A percentile compares a stretch with the other conserved stretches of the same genome.
phyloP scores from a whole-genome alignment of 1,140 invertebrate species.

The Limonius californicus region DNA sequence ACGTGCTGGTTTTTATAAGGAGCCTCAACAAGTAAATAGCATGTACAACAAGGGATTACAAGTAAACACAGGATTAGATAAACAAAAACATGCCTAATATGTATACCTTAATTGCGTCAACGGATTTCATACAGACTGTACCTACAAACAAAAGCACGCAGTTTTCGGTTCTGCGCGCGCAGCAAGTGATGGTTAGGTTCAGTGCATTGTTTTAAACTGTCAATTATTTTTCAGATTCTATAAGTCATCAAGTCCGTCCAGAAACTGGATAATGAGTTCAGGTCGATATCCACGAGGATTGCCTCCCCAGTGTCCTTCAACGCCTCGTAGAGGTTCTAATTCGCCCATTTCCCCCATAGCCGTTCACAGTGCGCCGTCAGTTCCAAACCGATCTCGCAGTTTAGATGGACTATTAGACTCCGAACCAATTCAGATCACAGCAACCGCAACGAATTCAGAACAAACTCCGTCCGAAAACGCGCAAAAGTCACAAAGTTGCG shows the following conservation, averaged over 20 bases:
- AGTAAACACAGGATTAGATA: too few relatives aligned
- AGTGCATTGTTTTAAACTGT: too few relatives aligned
- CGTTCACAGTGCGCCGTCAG: slow-evolving; percentile 25
- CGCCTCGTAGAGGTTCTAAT: slow-evolving; percentile 40
- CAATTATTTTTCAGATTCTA: slow-evolving; percentile 50
- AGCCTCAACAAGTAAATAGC: too few relatives aligned
- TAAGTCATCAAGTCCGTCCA: slow-evolving; percentile 62
- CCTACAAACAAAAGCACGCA: too few relatives aligned
- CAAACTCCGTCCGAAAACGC: slow-evolving; percentile 41
- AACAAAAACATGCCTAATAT: too few relatives aligned
- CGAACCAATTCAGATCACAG: slow-evolving; percentile 27
- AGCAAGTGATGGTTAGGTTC: too few relatives aligned
- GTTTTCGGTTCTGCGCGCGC: too few relatives aligned
- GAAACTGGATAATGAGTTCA: slow-evolving; percentile 52
- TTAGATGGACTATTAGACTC: slow-evolving; percentile 58
- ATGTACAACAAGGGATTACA: too few relatives aligned
- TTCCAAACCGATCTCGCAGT: slow-evolving; percentile 59
- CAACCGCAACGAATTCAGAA: slow-evolving; percentile 28
- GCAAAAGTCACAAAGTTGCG: slow-evolving; percentile 46
- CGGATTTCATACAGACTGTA: too few relatives aligned
- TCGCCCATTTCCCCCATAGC: slow-evolving; percentile 35
- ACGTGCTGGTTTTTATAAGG: too few relatives aligned
- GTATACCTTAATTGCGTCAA: too few relatives aligned
- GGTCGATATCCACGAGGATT: slow-evolving; percentile 42
- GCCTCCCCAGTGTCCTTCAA: slow-evolving; percentile 39